Conservation (phyloP, 2,888 invertebrate genomes). For the Sipha maydis region DNA sequence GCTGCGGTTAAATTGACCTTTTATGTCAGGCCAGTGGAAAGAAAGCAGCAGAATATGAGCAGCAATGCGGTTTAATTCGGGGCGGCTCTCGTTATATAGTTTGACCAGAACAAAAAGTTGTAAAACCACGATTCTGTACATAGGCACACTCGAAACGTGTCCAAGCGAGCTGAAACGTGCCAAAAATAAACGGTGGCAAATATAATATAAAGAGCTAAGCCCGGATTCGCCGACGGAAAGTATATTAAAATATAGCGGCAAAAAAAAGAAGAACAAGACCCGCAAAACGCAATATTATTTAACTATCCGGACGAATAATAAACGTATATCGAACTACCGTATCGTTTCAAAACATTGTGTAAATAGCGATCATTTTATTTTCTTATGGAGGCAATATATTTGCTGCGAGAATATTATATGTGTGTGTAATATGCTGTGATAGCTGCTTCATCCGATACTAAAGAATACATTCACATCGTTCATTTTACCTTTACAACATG, state of each 20-base stretch:
- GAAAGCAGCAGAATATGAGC: neutral
- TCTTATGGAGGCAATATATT: neutral
- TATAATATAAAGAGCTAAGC: neutral
- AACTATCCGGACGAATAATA: neutral
- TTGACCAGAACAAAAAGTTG: neutral
- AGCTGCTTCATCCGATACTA: too few relatives aligned
- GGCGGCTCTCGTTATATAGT: neutral
- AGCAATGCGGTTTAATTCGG: constrained; percentile 16
- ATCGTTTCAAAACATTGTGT: neutral
- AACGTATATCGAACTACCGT: neutral
- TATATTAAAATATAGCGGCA: neutral
- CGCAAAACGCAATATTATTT: neutral
- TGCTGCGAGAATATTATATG: neutral
- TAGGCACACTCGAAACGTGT: neutral
- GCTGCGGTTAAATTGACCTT: constrained; percentile 33
- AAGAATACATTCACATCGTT: neutral
- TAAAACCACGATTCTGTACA: neutral
- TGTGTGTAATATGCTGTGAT: neutral
- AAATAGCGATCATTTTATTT: neutral
- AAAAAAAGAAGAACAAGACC: too few relatives aligned
- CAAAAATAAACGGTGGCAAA: constrained; percentile 14
- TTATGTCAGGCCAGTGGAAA: neutral
- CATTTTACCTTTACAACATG: neutral
- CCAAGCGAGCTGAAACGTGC: constrained; percentile 8
- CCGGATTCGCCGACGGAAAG: neutral